Conservation (phyloP, 2,113 vertebrate genomes). For the Panthera tigris region DNA sequence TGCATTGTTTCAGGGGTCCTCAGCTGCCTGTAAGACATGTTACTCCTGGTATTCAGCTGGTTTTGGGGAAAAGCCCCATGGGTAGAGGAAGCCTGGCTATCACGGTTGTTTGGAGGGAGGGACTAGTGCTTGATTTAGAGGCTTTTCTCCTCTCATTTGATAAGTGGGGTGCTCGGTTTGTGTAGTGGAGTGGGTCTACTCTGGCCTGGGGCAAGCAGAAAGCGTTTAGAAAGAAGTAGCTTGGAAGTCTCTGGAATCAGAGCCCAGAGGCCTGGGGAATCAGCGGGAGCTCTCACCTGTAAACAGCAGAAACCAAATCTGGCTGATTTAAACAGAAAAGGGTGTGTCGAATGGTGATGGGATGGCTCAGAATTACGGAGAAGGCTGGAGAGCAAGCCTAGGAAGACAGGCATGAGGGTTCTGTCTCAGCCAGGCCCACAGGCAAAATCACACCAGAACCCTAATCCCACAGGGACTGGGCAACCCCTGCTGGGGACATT, state of each 20-base stretch:
- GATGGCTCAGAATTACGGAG: background rate
- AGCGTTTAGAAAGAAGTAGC: background rate
- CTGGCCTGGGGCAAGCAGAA: background rate
- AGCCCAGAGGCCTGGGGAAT: background rate
- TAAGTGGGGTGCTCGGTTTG: background rate
- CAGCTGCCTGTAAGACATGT: fast-evolving
- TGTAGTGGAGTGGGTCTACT: background rate
- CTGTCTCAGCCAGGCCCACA: background rate
- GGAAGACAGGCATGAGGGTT: background rate
- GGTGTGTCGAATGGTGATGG: background rate
- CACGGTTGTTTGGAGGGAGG: no score
- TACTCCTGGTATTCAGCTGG: background rate
- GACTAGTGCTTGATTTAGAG: background rate
- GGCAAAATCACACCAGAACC: background rate
- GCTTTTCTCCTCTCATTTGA: background rate
- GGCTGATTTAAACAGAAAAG: background rate
- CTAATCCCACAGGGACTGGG: fast-evolving
- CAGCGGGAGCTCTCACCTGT: background rate
- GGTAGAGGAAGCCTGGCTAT: background rate
- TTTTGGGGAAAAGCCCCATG: background rate
- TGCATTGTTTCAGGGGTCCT: background rate
- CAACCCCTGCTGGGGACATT: fast-evolving
- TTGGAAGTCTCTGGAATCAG: background rate
- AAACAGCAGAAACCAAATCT: background rate
- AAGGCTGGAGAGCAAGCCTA: background rate